A percentile compares a stretch with the other conserved stretches of the same genome.
Evolutionary conservation across 1,140 invertebrate genomes (phyloP).

Genomic region (Bilobella aurantiaca): DNA sequence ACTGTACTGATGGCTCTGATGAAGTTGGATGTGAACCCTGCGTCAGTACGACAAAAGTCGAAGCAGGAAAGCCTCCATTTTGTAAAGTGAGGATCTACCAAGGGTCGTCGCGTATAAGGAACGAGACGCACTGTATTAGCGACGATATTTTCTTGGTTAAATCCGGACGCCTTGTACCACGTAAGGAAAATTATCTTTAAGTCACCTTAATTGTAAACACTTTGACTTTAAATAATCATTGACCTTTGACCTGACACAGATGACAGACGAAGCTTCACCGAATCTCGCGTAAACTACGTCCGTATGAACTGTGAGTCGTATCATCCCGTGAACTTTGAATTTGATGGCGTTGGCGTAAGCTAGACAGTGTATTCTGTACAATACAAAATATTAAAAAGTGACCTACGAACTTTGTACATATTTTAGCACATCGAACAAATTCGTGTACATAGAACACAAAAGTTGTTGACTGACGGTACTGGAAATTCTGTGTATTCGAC

Average conservation of each 20-base stretch:
- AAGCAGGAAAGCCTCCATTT: background rate
- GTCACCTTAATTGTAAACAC: background rate
- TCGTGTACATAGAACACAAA: background rate
- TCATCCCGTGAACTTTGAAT: background rate
- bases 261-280: background rate
- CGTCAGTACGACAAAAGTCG: background rate
- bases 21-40: background rate
- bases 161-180: background rate
- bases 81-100: background rate
- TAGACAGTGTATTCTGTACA: background rate
- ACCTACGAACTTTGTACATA: background rate
- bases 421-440: background rate
- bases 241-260: background rate
- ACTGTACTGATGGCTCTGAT: background rate
- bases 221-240: background rate
- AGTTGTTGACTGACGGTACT: background rate
- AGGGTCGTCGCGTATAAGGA: background rate
- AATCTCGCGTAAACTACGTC: background rate
- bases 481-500: background rate
- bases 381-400: background rate
- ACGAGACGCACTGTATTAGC: background rate
- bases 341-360: background rate
- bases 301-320: background rate
- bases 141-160: background rate
- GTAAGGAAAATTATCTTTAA: background rate